Percentiles rank a stretch among this genome's conserved stretches.
Conservation (phyloP, 2,797 vertebrate genomes). For the Gobionotothen gibberifrons region DNA sequence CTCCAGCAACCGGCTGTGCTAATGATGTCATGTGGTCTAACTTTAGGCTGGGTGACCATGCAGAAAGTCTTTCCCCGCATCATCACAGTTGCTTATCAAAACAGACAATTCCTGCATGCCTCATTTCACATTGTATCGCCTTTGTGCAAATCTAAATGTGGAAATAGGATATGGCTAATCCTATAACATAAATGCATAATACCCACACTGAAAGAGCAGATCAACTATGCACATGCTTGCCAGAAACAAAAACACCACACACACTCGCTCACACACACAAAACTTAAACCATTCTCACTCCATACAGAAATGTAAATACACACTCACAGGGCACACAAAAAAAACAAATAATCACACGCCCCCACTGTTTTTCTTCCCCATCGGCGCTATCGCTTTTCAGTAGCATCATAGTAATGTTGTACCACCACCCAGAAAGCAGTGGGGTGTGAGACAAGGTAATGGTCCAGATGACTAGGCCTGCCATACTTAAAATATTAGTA, state of each 20-base stretch:
- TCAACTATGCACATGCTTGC: slow-evolving; percentile 74
- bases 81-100: slow-evolving; percentile 80
- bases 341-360: slow-evolving; percentile 46
- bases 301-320: slow-evolving; percentile 69
- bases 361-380: slow-evolving; percentile 57
- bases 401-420: slow-evolving; percentile 74
- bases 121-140: slow-evolving; percentile 91
- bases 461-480: slow-evolving; percentile 67
- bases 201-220: slow-evolving; percentile 72
- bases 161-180: slow-evolving; percentile 90
- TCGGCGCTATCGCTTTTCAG: slow-evolving; percentile 70
- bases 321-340: slow-evolving; percentile 59
- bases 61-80: slow-evolving; percentile 74
- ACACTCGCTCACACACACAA: slow-evolving; percentile 14
- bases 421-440: slow-evolving; percentile 62
- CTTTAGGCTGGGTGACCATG: slow-evolving; percentile 65
- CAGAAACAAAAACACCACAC: slow-evolving; percentile 31
- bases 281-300: slow-evolving; percentile 44
- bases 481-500: slow-evolving; percentile 54
- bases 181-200: slow-evolving; percentile 76
- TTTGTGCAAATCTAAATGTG: slow-evolving; percentile 95
- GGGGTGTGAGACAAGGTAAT: slow-evolving; percentile 71
- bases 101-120: slow-evolving; percentile 81
- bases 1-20: slow-evolving; percentile 63
- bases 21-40: slow-evolving; percentile 61